Conservation (phyloP, 1,140 invertebrate species). For the Drosophila sechellia region DNA sequence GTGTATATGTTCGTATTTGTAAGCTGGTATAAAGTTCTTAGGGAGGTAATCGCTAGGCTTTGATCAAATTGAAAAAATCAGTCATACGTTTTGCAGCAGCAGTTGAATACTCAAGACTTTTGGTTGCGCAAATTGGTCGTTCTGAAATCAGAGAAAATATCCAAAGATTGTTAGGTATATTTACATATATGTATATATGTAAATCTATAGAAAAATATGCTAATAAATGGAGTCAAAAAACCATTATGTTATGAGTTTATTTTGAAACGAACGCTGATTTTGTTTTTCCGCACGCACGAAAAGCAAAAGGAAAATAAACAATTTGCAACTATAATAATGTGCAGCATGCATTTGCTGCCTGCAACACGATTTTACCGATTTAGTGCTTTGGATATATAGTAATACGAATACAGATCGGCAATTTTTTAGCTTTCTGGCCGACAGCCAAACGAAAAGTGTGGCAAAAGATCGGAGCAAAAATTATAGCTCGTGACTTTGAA, state of each 20-base stretch:
- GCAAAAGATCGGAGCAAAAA: not conserved
- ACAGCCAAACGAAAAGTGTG: conserved; percentile 18
- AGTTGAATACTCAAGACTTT: conserved; percentile 71
- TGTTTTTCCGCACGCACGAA: conserved; percentile 21
- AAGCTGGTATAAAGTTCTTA: conserved; percentile 45
- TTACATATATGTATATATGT: no score
- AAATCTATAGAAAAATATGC: no score
- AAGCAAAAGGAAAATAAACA: conserved; percentile 30
- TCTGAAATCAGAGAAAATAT: conserved; percentile 41
- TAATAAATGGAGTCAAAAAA: no score
- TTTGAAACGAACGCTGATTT: conserved; percentile 15
- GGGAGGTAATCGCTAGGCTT: conserved; percentile 59
- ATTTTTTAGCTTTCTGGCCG: conserved; percentile 2
- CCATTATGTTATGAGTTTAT: not conserved
- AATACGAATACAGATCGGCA: not conserved
- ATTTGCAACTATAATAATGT: conserved; percentile 7
- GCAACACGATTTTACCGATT: not conserved
- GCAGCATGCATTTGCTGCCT: conserved; percentile 18
- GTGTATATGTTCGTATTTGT: conserved; percentile 16
- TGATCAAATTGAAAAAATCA: conserved; percentile 65
- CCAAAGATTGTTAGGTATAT: not conserved
- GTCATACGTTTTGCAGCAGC: conserved; percentile 77
- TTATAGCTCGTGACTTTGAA: conserved; percentile 1
- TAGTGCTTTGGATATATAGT: not conserved
- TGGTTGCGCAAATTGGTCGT: conserved; percentile 72